These are phyloP conservation scores for Aegypius monachus DNA, from an alignment of 2,113 vertebrate species.

Conservation along the genomic window DNA sequence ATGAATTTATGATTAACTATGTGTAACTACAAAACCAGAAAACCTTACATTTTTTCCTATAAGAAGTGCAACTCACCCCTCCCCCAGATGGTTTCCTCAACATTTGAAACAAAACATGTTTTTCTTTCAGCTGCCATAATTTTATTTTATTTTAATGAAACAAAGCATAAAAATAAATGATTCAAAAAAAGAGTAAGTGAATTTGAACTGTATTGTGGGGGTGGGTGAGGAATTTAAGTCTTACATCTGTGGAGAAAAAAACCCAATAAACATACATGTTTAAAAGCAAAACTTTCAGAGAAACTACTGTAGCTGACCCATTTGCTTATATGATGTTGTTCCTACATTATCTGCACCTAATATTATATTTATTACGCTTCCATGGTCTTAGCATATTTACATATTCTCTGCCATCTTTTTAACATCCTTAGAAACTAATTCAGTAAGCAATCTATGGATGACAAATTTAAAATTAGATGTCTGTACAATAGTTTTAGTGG, in stretches of 20 bases:
- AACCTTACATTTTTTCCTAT: background rate
- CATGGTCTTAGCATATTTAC: background rate
- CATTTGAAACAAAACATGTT: background rate
- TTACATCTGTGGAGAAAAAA: background rate
- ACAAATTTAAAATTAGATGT: background rate
- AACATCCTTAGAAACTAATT: background rate
- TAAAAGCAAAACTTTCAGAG: background rate
- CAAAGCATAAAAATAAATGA: rapidly evolving
- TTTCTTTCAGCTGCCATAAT: background rate
- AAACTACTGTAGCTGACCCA: background rate
- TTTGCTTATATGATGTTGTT: background rate
- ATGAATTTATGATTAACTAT: background rate
- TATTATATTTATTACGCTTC: background rate
- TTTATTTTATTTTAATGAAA: background rate
- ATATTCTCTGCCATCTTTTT: background rate
- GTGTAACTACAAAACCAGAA: background rate
- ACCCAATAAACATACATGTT: background rate
- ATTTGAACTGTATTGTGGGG: background rate
- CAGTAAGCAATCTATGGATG: background rate
- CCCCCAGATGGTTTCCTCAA: background rate
- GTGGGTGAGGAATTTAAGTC: background rate
- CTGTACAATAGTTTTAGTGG: background rate
- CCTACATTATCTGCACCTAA: background rate
- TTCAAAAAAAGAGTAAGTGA: background rate
- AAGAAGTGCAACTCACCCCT: background rate